Conservation (phyloP, 2,113 vertebrate genomes). For the Stigmatopora nigra region DNA sequence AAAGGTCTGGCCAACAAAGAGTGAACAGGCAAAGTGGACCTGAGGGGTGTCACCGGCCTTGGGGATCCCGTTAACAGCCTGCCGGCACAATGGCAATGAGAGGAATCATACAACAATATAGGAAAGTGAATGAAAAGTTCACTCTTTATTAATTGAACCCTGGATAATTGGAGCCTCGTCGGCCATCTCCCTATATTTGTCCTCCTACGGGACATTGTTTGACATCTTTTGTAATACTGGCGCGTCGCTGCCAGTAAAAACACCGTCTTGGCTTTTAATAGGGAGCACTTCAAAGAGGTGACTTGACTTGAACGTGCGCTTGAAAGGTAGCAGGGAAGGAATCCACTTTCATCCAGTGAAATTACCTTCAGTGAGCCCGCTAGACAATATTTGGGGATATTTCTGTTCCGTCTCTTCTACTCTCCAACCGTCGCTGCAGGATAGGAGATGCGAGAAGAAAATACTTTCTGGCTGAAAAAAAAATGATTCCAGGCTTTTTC, state of each 20-base stretch:
- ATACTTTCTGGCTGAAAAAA: not conserved
- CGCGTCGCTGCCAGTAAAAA: not conserved
- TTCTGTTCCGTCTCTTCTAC: not conserved
- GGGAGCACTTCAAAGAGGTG: conserved; percentile 2
- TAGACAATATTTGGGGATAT: not conserved
- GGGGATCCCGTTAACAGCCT: conserved; percentile 40
- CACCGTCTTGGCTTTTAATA: not conserved
- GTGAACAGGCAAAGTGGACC: conserved; percentile 67
- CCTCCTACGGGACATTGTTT: not conserved
- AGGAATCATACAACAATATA: conserved; percentile 36
- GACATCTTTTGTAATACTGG: not conserved
- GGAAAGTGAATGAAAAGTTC: conserved; percentile 28
- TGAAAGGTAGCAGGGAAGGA: conserved; percentile 20
- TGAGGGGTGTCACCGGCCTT: conserved; percentile 55
- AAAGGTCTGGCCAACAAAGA: conserved; percentile 82
- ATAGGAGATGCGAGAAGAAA: conserved; percentile 3
- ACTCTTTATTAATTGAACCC: conserved; percentile 23
- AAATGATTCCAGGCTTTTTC: not conserved
- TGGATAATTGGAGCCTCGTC: not conserved
- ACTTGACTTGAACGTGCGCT: conserved; percentile 43
- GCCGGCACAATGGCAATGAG: conserved; percentile 31
- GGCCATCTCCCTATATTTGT: not conserved
- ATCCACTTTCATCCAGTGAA: conserved; percentile 14
- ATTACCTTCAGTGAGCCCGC: not conserved
- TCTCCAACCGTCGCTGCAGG: conserved; percentile 5